Evolutionary conservation across 1,140 invertebrate species (phyloP), one percentile per base, ranked within the genome.

Genomic region (Heliconius melpomene): DNA sequence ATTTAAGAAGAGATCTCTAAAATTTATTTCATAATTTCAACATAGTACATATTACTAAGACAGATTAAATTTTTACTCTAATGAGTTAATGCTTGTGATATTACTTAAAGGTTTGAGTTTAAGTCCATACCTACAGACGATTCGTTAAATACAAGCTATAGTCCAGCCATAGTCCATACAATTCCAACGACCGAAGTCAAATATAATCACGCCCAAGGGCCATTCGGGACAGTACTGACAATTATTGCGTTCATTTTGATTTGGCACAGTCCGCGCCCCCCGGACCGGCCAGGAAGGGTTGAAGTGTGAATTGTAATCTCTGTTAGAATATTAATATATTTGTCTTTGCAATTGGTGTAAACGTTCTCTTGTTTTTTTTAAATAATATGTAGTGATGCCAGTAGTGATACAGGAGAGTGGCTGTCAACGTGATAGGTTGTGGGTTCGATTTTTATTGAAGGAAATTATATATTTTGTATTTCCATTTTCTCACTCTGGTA

Each of bases 181-280:
- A 75, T 77, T 72, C 82, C 75, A 78, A 70, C 75, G 74, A 6
- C 11, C n/a, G 50, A 74, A 81, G 84, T 89, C 86, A 85, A 86
- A 83, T 75, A 84, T 85, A 84, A 86, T 84, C 79, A 85, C 83
- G 82, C 83, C 81, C 76, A 83, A 77, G 82, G 85, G 87, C 85
- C 75, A 82, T 81, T 81, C 76, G 75, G 75, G 85, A 79, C 85
- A 87, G 88, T 88, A 92, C 86, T 86, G 84, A 85, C 90, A 93
- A 94, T 94, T 92, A 94, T 94, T 94, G 82, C 91, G 88, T 93
- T 94, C 93, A 91, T 94, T 94, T 94, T 84, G 84, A 91, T 91
- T 92, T 89, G 84, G 89, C 91, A 92, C 89, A 90, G 82, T 77
- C 72, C 85, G 84, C 82, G 83, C 85, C 86, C 81, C 80, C 87